These are phyloP conservation scores for Pardosa pseudoannulata DNA, from an alignment of 2,888 invertebrate species.

Conservation along the genomic window DNA sequence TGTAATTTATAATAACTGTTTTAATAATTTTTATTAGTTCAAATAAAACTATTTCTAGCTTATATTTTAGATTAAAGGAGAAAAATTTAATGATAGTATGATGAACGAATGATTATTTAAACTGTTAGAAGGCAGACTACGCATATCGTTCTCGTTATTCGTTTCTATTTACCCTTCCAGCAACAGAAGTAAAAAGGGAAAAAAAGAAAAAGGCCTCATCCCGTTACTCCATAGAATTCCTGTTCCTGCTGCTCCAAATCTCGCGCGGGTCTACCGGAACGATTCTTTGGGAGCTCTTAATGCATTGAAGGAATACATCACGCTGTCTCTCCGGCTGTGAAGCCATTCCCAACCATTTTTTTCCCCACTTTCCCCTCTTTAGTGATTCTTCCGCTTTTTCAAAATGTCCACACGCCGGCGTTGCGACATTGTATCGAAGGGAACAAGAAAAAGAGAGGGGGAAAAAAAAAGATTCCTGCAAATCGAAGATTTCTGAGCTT, in stretches of 20 bases:
- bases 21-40: no score
- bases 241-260: neutral
- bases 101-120: no score
- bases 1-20: no score
- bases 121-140: no score
- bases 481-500: constrained; percentile 10
- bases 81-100: no score
- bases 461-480: neutral
- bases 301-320: constrained; percentile 5
- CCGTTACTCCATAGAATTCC: neutral
- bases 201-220: neutral
- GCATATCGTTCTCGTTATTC: no score
- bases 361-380: neutral
- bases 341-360: neutral
- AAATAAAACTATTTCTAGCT: no score
- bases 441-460: no score
- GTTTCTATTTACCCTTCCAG: no score
- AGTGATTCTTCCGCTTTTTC: constrained; percentile 4
- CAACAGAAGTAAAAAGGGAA: no score
- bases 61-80: no score
- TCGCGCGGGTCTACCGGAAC: neutral
- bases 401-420: constrained; percentile 2
- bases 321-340: neutral
- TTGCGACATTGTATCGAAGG: constrained; percentile 13
- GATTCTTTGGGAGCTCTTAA: neutral